Evolutionary conservation across 2,888 invertebrate species (phyloP), one percentile per base, ranked within the genome.

Genomic region (Phorcus lineatus): DNA sequence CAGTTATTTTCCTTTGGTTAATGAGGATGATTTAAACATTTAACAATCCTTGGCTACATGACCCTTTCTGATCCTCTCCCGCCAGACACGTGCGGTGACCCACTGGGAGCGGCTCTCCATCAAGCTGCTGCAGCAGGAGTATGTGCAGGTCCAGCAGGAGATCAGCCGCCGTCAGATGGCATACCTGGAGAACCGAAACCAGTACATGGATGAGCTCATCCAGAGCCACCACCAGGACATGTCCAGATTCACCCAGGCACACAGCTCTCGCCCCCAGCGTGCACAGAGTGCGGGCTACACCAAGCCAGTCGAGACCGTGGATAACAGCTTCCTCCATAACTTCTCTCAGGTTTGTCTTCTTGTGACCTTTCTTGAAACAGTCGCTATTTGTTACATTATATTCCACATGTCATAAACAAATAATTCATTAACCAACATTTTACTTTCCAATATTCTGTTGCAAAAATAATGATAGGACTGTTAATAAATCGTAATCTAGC

Each of bases 21-120:
- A n/a, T n/a, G n/a, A n/a, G n/a, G n/a, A n/a, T n/a, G n/a, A n/a
- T n/a, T n/a, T n/a, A n/a, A n/a, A n/a, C n/a, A n/a, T n/a, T n/a
- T 19, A n/a, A 22, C 16, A 52, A 55, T n/a, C 16, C 13, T 17
- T 36, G 24, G 31, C 7, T n/a, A 22, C 28, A 19, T 57, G 17
- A 11, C 11, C 47, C 47, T 66, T 36, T 79, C 53, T n/a, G 47
- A n/a, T 74, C n/a, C 36, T 28, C 31, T 57, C 22, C 52, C 84
- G 85, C 6, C 81, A 91, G 91, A 85, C 88, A n/a, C 81, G 81
- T 67, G 88, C 88, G 36, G 86, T 88, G 17, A 85, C 81, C 53
- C 86, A 90, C 81, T 91, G 91, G 91, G 91, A 91, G 77, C 80
- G 89, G 55, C 80, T 91, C 70, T 81, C 89, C 4, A 82, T 90